A percentile compares a stretch with the other conserved stretches of the same genome.
Conservation (phyloP, 2,113 vertebrate species). For the Cololabis saira region DNA sequence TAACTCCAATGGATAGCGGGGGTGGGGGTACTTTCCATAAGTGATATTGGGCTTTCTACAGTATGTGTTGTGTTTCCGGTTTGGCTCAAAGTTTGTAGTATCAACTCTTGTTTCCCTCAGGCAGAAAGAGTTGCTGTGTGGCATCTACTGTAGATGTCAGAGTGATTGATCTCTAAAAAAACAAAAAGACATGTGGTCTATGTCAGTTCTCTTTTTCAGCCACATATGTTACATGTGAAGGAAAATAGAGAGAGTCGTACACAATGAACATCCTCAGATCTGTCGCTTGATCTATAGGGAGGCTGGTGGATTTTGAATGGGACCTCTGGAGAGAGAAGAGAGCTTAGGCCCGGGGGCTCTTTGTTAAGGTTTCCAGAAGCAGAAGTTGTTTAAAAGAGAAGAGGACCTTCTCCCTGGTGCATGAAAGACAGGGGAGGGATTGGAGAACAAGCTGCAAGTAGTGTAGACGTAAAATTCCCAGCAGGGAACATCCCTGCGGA, state of each 20-base stretch:
- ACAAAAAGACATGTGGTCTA: background rate
- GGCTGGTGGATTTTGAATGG: background rate
- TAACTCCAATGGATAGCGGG: too few relatives aligned
- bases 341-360: constrained; percentile 11
- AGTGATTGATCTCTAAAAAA: constrained; percentile 25
- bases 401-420: too few relatives aligned
- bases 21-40: too few relatives aligned
- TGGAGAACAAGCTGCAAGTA: background rate
- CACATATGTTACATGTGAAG: constrained; percentile 6
- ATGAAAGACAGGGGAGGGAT: background rate
- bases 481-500: too few relatives aligned
- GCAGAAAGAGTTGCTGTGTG: constrained; percentile 26
- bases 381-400: constrained; percentile 2
- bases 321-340: constrained; percentile 13
- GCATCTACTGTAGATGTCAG: constrained; percentile 16
- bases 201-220: constrained; percentile 3
- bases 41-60: too few relatives aligned
- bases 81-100: constrained; percentile 8
- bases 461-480: too few relatives aligned
- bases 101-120: constrained; percentile 20
- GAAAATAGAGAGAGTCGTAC: background rate
- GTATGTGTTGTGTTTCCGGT: background rate
- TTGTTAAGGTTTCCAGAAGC: constrained; percentile 1
- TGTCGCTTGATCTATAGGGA: constrained; percentile 21
- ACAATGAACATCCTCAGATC: constrained; percentile 6